A percentile compares a stretch with the other conserved stretches of the same genome.
Evolutionary conservation across 2,888 invertebrate genomes (phyloP).

Genomic region (Lycocerus yunnanus): DNA sequence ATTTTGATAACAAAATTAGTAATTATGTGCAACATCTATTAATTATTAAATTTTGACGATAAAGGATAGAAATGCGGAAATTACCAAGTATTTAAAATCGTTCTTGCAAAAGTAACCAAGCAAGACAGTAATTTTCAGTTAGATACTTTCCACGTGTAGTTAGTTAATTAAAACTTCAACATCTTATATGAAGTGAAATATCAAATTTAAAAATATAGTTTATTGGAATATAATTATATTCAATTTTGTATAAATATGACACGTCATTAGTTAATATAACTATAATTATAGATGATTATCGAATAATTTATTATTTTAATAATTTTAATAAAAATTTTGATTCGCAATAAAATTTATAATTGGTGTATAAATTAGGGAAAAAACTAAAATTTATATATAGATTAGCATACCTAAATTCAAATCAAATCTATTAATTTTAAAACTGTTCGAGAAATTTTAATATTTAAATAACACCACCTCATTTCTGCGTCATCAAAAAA

Average conservation of each 20-base stretch:
- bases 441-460: background rate
- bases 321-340: constrained; percentile 1
- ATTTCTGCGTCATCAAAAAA: background rate
- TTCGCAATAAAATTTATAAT: background rate
- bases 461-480: background rate
- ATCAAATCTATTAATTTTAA: background rate
- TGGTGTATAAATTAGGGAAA: constrained; percentile 5
- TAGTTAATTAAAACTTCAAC: background rate
- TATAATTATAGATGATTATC: background rate
- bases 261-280: background rate
- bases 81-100: background rate
- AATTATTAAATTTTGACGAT: background rate
- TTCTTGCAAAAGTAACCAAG: constrained; percentile 2
- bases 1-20: background rate
- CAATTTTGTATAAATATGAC: background rate
- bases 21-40: background rate
- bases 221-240: background rate
- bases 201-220: background rate
- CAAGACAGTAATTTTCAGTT: background rate
- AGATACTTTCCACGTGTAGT: background rate
- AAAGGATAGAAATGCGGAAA: constrained; percentile 1
- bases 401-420: constrained; percentile 8
- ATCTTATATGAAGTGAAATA: background rate
- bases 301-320: background rate
- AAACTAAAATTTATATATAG: constrained; percentile 5